Evolutionary conservation across 2,888 invertebrate species (phyloP).

Genomic region (Cynaeus angustus): DNA sequence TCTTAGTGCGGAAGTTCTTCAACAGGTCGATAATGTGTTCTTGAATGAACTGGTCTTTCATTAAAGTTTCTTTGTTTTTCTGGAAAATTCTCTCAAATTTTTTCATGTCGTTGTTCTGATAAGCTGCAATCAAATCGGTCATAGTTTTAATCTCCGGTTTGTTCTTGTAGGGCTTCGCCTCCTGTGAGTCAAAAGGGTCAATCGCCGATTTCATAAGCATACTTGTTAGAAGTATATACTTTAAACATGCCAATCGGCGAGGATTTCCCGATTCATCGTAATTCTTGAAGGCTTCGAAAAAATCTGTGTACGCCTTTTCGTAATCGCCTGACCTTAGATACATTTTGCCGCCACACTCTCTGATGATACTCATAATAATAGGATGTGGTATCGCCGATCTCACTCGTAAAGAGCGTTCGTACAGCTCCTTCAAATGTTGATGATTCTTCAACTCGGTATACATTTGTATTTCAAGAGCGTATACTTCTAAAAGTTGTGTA

Average conservation of each 20-base stretch:
- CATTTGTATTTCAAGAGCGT: constrained; percentile 99
- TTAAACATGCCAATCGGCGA: constrained; percentile 95
- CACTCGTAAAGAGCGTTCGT: constrained; percentile 97
- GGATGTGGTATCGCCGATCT: constrained; percentile 99
- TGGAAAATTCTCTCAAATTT: constrained; percentile 97
- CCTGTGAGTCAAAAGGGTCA: constrained; percentile 99
- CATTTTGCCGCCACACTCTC: constrained; percentile 99
- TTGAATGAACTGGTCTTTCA: constrained; percentile 98
- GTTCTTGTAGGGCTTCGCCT: constrained; percentile 99
- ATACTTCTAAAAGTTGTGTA: constrained; percentile 97
- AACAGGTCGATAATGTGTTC: constrained; percentile 97
- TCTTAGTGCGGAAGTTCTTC: constrained; percentile 95
- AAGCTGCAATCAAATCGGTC: constrained; percentile 97
- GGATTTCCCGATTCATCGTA: constrained; percentile 99
- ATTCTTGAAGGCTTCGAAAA: constrained; percentile 99
- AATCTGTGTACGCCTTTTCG: constrained; percentile 98
- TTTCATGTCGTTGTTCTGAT: constrained; percentile 97
- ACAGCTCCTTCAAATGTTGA: constrained; percentile 95
- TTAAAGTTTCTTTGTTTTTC: constrained; percentile 83
- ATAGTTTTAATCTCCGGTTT: constrained; percentile 99
- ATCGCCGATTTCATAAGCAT: constrained; percentile 99
- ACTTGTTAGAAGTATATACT: constrained; percentile 96
- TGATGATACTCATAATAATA: constrained; percentile 96
- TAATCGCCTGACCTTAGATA: constrained; percentile 98
- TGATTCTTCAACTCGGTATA: constrained; percentile 99